Percentiles rank a stretch among this genome's conserved stretches.
phyloP scores from a whole-genome alignment of 2,888 invertebrate species.

The Thecophora atra region DNA sequence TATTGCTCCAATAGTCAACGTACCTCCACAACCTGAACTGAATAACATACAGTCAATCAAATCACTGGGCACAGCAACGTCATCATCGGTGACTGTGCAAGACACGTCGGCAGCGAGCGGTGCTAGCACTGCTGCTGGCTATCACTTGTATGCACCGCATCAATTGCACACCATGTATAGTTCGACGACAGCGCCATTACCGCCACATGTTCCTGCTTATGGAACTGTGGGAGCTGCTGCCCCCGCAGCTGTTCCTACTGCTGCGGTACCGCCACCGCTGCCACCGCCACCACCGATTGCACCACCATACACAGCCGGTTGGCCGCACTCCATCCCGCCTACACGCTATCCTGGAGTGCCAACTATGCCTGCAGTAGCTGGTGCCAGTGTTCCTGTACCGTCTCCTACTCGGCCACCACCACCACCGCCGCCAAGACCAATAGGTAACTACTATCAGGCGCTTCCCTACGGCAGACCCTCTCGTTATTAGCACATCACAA shows the following conservation, averaged over 20 bases:
- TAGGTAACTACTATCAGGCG: constrained; percentile 46
- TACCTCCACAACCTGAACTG: constrained; percentile 44
- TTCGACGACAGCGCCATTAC: constrained; percentile 66
- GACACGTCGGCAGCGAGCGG: constrained; percentile 41
- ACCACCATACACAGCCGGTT: constrained; percentile 35
- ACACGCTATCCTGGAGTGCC: constrained; percentile 38
- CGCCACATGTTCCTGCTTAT: constrained; percentile 47
- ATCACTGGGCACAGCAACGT: constrained; percentile 53
- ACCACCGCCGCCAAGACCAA: constrained; percentile 37
- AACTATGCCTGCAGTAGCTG: constrained; percentile 35
- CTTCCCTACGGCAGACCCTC: constrained; percentile 47
- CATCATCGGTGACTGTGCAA: constrained; percentile 42
- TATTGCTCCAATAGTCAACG: not conserved
- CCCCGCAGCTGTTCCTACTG: constrained; percentile 47
- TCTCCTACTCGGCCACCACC: constrained; percentile 35
- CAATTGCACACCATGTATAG: constrained; percentile 58
- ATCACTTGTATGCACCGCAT: constrained; percentile 46
- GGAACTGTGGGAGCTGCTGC: constrained; percentile 41
- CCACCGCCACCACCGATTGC: constrained; percentile 45
- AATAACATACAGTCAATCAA: constrained; percentile 60
- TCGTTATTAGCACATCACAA: constrained; percentile 41
- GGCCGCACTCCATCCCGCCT: constrained; percentile 37
- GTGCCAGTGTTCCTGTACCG: constrained; percentile 34
- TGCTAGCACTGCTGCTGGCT: constrained; percentile 38
- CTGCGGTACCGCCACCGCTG: constrained; percentile 42